Evolutionary conservation across 2,113 vertebrate species (phyloP).

Genomic region (Calyptommatus sinebrachiatus): DNA sequence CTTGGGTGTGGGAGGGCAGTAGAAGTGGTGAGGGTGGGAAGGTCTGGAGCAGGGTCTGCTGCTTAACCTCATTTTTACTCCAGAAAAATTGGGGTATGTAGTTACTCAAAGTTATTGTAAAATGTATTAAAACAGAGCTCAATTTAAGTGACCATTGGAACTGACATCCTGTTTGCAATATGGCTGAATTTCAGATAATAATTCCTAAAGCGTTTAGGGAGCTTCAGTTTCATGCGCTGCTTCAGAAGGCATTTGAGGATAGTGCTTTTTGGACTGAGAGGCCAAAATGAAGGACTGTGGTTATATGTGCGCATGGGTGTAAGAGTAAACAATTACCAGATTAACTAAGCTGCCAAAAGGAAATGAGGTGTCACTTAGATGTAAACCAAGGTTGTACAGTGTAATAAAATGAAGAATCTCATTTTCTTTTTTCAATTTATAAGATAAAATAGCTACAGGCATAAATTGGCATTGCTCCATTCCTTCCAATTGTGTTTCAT

Average conservation of each 20-base stretch:
- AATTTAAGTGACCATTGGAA: conserved; percentile 21
- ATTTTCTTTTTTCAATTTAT: not conserved
- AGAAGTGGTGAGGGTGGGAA: too few species aligned
- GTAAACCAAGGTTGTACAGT: conserved; percentile 44
- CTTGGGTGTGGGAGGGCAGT: too few species aligned
- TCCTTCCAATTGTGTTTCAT: conserved; percentile 35
- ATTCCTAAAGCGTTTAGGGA: conserved; percentile 45
- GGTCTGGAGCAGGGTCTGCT: too few species aligned
- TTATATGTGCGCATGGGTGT: not conserved
- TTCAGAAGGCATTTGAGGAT: conserved; percentile 39
- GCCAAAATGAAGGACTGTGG: conserved; percentile 30
- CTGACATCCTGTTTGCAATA: conserved; percentile 35
- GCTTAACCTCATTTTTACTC: too few species aligned
- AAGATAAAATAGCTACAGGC: conserved; percentile 38
- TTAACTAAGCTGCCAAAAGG: conserved; percentile 30
- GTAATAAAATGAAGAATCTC: conserved; percentile 45
- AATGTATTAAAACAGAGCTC: conserved; percentile 48
- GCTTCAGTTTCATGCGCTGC: not conserved
- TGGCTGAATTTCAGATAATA: conserved; percentile 31
- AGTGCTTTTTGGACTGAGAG: conserved; percentile 18
- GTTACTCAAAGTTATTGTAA: not conserved
- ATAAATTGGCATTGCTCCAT: conserved; percentile 45
- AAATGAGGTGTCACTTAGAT: conserved; percentile 29
- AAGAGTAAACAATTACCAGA: conserved; percentile 41
- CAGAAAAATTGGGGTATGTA: too few species aligned